Evolutionary conservation across 2,113 vertebrate species (phyloP).

Genomic region (Emberiza fucata): DNA sequence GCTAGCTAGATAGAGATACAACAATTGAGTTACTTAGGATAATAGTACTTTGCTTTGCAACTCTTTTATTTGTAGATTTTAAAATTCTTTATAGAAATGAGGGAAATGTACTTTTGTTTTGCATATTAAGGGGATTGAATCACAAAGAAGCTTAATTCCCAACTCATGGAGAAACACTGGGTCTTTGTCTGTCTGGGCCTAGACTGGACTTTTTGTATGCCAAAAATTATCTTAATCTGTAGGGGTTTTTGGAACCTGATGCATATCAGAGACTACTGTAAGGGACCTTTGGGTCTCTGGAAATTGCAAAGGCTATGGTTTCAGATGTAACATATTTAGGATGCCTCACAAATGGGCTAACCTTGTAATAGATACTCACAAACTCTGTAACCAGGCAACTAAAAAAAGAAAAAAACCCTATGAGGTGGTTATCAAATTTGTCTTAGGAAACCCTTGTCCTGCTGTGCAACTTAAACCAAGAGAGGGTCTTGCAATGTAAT

Average conservation of each 20-base stretch:
- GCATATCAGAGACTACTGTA: not conserved
- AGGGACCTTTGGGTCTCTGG: not conserved
- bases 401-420: not conserved
- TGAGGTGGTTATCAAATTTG: not conserved
- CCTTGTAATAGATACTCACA: not conserved
- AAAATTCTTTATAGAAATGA: not conserved
- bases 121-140: not conserved
- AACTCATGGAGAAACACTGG: not conserved
- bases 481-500: not conserved
- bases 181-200: not conserved
- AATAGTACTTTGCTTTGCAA: not conserved
- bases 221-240: conserved; percentile 1
- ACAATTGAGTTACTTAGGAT: not conserved
- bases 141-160: not conserved
- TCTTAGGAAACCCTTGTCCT: not conserved
- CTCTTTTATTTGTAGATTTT: not conserved
- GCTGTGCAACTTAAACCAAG: not conserved
- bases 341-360: not conserved
- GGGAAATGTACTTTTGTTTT: not conserved
- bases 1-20: not conserved
- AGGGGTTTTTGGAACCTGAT: not conserved
- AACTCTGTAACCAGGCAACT: conserved; percentile 36
- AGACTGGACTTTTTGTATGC: not conserved
- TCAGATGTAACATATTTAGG: not conserved
- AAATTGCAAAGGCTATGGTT: not conserved